These are phyloP conservation scores for Leguminivora glycinivorella DNA, from an alignment of 1,140 invertebrate species.

Conservation along the genomic window DNA sequence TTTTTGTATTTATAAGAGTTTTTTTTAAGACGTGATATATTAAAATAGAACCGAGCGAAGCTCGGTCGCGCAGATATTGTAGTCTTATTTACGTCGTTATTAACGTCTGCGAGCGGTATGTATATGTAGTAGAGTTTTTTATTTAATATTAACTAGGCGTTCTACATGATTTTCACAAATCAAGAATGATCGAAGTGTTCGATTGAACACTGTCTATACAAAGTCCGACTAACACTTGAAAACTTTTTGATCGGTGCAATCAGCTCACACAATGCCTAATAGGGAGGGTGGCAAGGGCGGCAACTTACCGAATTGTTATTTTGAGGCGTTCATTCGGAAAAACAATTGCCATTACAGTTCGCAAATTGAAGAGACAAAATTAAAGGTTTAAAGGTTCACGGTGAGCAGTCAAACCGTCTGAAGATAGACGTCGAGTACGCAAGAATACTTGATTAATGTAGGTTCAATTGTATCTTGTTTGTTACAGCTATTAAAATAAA, in stretches of 20 bases:
- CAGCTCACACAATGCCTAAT: conserved; percentile 30
- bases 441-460: conserved; percentile 12
- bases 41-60: too few species aligned
- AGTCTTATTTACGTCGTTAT: too few species aligned
- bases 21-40: too few species aligned
- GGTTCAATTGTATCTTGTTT: background rate
- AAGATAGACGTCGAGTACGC: conserved; percentile 13
- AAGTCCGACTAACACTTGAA: conserved; percentile 12
- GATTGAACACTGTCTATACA: conserved; percentile 18
- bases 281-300: conserved; percentile 46
- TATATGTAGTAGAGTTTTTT: too few species aligned
- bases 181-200: background rate
- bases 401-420: conserved; percentile 34
- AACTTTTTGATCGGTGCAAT: conserved; percentile 21
- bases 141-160: too few species aligned
- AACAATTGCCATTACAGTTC: conserved; percentile 59
- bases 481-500: background rate
- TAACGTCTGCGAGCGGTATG: too few species aligned
- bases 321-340: conserved; percentile 69
- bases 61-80: too few species aligned
- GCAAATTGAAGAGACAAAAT: conserved; percentile 61
- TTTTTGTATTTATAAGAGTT: too few species aligned
- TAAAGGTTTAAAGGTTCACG: conserved; percentile 60
- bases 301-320: conserved; percentile 70
- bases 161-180: background rate